phyloP scores from a whole-genome alignment of 2,113 vertebrate species.

The Myocastor coypus region DNA sequence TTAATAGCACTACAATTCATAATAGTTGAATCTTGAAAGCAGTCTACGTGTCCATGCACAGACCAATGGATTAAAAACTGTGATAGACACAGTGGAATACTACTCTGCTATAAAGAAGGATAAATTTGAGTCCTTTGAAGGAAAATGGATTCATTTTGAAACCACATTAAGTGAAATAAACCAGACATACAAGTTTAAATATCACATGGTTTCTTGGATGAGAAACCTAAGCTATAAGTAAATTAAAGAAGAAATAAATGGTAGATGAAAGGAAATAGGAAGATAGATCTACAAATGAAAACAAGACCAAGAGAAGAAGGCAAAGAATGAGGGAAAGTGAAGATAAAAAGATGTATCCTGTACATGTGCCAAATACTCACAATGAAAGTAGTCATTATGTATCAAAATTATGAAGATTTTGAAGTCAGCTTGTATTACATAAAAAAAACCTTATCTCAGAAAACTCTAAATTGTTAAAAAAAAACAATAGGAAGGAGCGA shows the following conservation, averaged over 20 bases:
- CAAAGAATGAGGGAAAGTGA: neutral
- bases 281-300: neutral
- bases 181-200: neutral
- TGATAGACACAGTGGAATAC: neutral
- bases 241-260: neutral
- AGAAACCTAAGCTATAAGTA: neutral
- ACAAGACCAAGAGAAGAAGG: neutral
- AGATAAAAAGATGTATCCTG: neutral
- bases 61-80: neutral
- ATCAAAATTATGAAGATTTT: neutral
- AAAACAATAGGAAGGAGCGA: neutral
- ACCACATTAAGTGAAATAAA: neutral
- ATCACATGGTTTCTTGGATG: neutral
- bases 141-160: neutral
- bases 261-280: neutral
- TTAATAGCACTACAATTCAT: neutral
- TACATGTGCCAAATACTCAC: neutral
- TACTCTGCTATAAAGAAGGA: neutral
- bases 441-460: neutral
- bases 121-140: neutral
- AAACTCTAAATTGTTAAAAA: neutral
- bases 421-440: neutral
- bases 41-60: neutral
- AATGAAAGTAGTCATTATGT: neutral
- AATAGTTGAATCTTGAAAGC: neutral